These are phyloP conservation scores for Sinocyclocheilus rhinocerous DNA, from an alignment of 2,113 vertebrate genomes.

Conservation along the genomic window DNA sequence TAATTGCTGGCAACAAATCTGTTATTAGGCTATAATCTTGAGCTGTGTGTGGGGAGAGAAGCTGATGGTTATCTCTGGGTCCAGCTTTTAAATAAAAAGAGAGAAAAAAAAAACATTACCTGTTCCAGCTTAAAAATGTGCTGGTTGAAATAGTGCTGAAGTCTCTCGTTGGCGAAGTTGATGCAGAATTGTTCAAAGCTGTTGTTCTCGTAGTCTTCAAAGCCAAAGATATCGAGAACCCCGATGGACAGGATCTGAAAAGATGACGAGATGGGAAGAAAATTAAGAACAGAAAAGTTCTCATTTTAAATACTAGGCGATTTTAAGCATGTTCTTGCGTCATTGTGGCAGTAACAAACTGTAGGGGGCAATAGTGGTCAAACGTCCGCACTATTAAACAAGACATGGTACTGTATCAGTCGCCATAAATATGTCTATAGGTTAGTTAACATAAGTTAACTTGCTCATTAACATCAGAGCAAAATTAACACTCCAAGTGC, in stretches of 20 bases:
- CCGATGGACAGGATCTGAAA: conserved; percentile 93
- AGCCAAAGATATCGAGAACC: conserved; percentile 97
- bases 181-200: conserved; percentile 99
- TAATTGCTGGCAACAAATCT: conserved; percentile 50
- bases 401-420: too few species aligned
- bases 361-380: background rate
- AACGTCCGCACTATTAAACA: background rate
- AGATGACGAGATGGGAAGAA: background rate
- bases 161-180: conserved; percentile 97
- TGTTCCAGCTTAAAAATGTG: conserved; percentile 98
- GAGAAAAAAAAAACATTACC: conserved; percentile 67
- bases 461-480: background rate
- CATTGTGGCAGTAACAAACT: background rate
- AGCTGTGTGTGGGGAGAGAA: conserved; percentile 17
- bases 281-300: background rate
- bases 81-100: background rate
- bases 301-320: background rate
- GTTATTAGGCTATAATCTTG: conserved; percentile 33
- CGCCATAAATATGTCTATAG: background rate
- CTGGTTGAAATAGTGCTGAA: conserved; percentile 99
- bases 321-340: background rate
- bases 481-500: too few species aligned
- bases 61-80: conserved; percentile 16
- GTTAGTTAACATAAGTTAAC: background rate
- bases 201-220: conserved; percentile 98